Evolutionary conservation across 2,113 vertebrate species (phyloP).

Genomic region (Quiscalus mexicanus): DNA sequence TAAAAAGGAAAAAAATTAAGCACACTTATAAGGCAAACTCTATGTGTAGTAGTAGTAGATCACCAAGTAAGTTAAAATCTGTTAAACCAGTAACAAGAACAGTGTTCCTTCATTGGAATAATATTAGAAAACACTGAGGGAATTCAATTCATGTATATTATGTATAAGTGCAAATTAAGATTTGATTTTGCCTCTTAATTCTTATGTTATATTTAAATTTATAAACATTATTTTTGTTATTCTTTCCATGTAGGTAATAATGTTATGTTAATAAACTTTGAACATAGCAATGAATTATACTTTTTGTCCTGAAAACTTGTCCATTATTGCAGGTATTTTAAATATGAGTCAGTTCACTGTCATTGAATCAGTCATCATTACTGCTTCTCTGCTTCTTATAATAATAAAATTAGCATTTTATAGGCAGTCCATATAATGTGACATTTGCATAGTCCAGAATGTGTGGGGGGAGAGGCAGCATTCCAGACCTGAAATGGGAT

Average conservation of each 20-base stretch:
- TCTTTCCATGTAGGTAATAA: neutral
- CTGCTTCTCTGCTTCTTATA: neutral
- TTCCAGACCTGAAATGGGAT: neutral
- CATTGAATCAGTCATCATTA: neutral
- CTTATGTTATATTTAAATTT: neutral
- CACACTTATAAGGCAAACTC: neutral
- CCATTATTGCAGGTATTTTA: neutral
- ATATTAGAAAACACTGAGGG: neutral
- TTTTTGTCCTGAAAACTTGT: neutral
- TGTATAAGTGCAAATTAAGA: neutral
- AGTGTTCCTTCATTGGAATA: neutral
- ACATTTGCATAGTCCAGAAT: neutral
- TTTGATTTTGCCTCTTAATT: neutral
- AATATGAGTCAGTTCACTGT: neutral
- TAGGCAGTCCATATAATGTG: neutral
- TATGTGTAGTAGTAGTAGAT: neutral
- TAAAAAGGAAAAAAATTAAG: neutral
- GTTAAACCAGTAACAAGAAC: neutral
- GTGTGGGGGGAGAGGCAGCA: accelerated
- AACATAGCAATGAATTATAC: neutral
- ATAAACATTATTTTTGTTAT: neutral
- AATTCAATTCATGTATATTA: neutral
- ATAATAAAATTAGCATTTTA: neutral
- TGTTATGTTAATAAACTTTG: neutral
- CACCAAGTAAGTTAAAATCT: neutral